These are phyloP conservation scores for Eilema caniola DNA, from an alignment of 2,888 invertebrate genomes.

Conservation along the genomic window DNA sequence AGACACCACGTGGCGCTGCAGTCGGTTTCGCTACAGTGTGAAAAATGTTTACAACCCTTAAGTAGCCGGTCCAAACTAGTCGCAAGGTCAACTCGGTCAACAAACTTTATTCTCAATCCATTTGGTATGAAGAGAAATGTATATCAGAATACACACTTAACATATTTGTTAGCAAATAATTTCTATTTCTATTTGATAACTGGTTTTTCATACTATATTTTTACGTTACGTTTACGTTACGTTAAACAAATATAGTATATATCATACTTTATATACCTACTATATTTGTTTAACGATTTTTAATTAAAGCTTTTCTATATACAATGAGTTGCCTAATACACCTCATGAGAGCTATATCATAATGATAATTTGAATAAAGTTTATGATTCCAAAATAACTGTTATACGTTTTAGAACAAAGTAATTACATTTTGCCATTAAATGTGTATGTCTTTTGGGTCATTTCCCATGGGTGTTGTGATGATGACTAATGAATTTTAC, in stretches of 20 bases:
- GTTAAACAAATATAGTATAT: no score
- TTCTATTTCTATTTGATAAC: no score
- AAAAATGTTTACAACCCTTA: no score
- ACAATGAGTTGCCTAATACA: background rate
- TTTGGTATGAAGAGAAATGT: no score
- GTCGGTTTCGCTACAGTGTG: no score
- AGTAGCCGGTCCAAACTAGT: no score
- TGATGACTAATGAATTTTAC: constrained; percentile 1
- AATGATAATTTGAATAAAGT: background rate
- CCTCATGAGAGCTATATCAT: background rate
- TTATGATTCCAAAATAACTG: constrained; percentile 1
- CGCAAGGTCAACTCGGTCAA: no score
- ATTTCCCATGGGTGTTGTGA: constrained; percentile 8
- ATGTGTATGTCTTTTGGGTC: background rate
- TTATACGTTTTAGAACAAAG: background rate
- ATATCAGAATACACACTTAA: no score
- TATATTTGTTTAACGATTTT: background rate
- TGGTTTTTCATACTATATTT: background rate
- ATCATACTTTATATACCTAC: no score
- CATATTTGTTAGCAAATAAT: no score
- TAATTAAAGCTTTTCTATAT: background rate
- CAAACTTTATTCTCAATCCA: no score
- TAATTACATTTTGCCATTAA: constrained; percentile 7
- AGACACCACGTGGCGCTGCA: no score
- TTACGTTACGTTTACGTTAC: constrained; percentile 5